Evolutionary conservation across 92 coral and sea anemone genomes (phyloP), one percentile per base, ranked within the genome.

Genomic region (Epizoanthus rinbou): DNA sequence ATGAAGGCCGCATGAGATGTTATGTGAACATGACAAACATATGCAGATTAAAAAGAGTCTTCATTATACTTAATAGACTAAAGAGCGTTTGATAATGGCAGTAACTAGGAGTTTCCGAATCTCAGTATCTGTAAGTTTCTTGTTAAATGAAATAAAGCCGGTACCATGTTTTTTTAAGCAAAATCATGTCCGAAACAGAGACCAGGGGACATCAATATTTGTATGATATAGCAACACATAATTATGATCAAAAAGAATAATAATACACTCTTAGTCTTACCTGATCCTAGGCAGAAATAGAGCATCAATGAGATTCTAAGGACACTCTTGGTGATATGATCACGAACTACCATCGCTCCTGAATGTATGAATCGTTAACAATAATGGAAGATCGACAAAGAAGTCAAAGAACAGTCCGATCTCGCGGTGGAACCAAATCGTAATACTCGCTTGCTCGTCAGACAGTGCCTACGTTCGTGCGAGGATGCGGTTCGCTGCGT

Each of bases 241-340:
- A n/a, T n/a, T n/a, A 24, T 64, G 37, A 57, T 8, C 10, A 47
- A 13, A 66, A 66, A 24, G 41, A 73, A 47, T 22, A 56, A 33
- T 19, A 22, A 17, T n/a, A n/a, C n/a, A n/a, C n/a, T n/a, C n/a
- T n/a, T n/a, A 59, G 16, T 8, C 69, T 19, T 63, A 78, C 82
- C 82, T 78, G 82, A 60, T 78, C 52, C 41, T 21, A 78, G 16
- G 56, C 57, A 22, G 23, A 21, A 21, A 53, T 6, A 78, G 35
- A 78, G 37, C 8, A 22, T 11, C 24, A 78, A 59, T 13, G 24
- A 3, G 59, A 78, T 8, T 13, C 28, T 19, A 35, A 78, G 71
- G 17, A 13, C 50, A 3, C 33, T 18, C 39, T 11, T 78, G 11
- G 5, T 62, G 58, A 23, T 19, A n/a, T 19, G 13, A 25, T 39